phyloP scores from a whole-genome alignment of 2,797 vertebrate species.

The Leontocebus nigricollis region DNA sequence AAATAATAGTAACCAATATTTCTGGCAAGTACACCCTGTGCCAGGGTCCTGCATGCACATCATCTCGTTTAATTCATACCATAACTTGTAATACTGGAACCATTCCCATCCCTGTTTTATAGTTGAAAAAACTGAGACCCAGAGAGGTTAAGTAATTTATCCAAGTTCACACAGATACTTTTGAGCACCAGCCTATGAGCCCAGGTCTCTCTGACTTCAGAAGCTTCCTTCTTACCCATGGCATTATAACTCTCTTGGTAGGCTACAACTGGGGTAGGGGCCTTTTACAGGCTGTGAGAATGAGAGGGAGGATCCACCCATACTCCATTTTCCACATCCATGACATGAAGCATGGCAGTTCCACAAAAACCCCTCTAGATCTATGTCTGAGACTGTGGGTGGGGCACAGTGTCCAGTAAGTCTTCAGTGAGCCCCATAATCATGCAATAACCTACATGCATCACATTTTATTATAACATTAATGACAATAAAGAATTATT shows the following conservation, averaged over 20 bases:
- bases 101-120: background rate
- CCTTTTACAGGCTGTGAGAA: background rate
- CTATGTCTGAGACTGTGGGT: background rate
- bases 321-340: background rate
- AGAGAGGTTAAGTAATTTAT: background rate
- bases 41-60: rapidly evolving
- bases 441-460: slow-evolving; percentile 46
- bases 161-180: background rate
- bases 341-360: background rate
- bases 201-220: background rate
- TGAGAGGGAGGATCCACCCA: background rate
- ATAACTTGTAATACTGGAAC: background rate
- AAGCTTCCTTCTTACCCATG: background rate
- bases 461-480: slow-evolving; percentile 62
- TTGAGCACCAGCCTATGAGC: background rate
- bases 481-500: slow-evolving; percentile 74
- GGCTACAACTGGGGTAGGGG: background rate
- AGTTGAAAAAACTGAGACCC: background rate
- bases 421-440: slow-evolving; percentile 45
- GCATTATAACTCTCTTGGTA: background rate
- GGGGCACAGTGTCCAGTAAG: background rate
- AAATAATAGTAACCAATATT: background rate
- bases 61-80: background rate
- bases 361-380: background rate
- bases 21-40: background rate